Base-by-base conservation (phyloP, 2,888 invertebrate species). In the Agonopterix heracliana region DNA sequence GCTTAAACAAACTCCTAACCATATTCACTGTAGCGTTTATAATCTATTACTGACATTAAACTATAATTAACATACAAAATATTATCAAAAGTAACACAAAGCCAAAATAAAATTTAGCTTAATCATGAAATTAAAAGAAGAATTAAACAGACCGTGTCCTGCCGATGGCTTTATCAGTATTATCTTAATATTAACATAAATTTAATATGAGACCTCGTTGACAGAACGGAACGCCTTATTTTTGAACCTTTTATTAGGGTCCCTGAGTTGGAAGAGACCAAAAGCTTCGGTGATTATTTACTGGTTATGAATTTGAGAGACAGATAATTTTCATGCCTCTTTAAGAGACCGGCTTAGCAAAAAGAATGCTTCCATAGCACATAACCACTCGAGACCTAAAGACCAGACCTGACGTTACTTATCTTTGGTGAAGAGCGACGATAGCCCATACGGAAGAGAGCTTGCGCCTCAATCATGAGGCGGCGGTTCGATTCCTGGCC, bases 131-230 rank as follows among this genome's bases (percentile, higher is more conserved):
- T 57, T 57, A 44, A 53, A 57, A 55, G 41, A 45, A 49, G 52
- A 55, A 50, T 48, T 44, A 41, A 38, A 40, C 52, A 44, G 50
- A 56, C 59, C 60, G 53, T 61, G 60, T 54, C 60, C 52, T 54
- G 54, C 59, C 53, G 55, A 66, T 61, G 59, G 50, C 54, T 50
- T 57, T 57, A 55, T 54, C 59, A 57, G 54, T 56, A 59, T 63
- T 62, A 65, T 63, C 59, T 57, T 55, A 49, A 59, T 60, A 68
- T 68, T 65, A 64, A 60, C 66, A 67, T 66, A 65, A 65, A 66
- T 68, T 65, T 61, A 54, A 60, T 61, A 61, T 56, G 53, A 54
- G 55, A 55, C 44, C 50, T 59, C 59, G 65, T 59, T 63, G 66
- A 66, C 63, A 65, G 64, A 46, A 54, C 48, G 60, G 50, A 57